Evolutionary conservation across 2,113 vertebrate species (phyloP).

Genomic region (Glaucomys volans): DNA sequence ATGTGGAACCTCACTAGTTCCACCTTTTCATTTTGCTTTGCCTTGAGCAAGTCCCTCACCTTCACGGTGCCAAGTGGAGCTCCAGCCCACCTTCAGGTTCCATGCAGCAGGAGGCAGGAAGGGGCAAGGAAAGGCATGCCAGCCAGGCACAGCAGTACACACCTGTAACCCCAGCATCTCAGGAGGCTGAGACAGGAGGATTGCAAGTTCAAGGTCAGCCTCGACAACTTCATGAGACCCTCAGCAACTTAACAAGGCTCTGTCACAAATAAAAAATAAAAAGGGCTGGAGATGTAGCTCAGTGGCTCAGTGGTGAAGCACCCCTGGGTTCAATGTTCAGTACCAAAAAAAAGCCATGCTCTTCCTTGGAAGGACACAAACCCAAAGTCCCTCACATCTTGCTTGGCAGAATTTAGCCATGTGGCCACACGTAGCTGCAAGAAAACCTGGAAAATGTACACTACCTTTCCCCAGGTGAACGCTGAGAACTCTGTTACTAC

Average conservation of each 20-base stretch:
- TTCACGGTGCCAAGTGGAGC: background rate
- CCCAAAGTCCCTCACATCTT: background rate
- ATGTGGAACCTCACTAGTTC: background rate
- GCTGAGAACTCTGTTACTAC: background rate
- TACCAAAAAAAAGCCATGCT: too few species aligned
- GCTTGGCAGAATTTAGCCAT: background rate
- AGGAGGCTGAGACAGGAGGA: too few species aligned
- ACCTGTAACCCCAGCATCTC: too few species aligned
- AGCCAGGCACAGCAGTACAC: too few species aligned
- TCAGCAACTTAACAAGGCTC: too few species aligned
- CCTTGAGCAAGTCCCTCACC: background rate
- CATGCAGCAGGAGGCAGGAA: background rate
- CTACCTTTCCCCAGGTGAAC: background rate
- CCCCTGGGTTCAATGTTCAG: too few species aligned
- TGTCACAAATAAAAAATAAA: too few species aligned
- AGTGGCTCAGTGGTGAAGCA: too few species aligned
- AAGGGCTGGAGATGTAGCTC: too few species aligned
- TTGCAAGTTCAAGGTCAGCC: too few species aligned
- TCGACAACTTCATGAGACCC: too few species aligned
- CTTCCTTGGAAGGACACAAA: background rate
- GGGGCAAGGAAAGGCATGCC: background rate
- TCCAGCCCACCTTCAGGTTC: background rate
- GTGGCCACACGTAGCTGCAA: background rate
- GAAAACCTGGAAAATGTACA: constrained; percentile 13
- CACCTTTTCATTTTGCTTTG: background rate